These are phyloP conservation scores for Myathropa florea DNA, from an alignment of 2,888 invertebrate species.

Conservation along the genomic window DNA sequence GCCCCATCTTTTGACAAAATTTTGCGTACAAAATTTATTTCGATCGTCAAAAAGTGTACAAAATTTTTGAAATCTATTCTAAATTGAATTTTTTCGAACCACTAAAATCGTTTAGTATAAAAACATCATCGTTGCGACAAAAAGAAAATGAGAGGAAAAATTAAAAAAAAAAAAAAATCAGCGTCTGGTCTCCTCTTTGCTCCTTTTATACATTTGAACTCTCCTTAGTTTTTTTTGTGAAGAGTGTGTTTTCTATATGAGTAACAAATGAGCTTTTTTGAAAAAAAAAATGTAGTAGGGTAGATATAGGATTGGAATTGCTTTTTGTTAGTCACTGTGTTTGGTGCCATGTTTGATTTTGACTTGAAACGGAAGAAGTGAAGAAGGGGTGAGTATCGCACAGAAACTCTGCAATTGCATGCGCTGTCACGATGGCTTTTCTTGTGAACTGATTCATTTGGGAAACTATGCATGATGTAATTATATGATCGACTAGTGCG, in stretches of 20 bases:
- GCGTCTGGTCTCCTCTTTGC: slow-evolving; percentile 61
- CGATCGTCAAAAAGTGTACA: slow-evolving; percentile 15
- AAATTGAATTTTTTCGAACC: slow-evolving; percentile 37
- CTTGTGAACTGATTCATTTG: no score
- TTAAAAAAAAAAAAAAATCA: slow-evolving; percentile 20
- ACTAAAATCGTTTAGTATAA: slow-evolving; percentile 16
- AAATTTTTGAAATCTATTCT: slow-evolving; percentile 27
- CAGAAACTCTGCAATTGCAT: background rate
- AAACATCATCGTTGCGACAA: slow-evolving; percentile 16
- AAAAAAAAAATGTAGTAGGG: slow-evolving; percentile 28
- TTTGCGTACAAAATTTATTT: background rate
- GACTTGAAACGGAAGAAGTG: background rate
- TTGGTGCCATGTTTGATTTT: background rate
- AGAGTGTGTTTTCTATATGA: slow-evolving; percentile 39
- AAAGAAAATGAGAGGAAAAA: background rate
- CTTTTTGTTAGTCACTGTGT: slow-evolving; percentile 10
- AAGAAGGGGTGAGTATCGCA: background rate
- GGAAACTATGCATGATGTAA: no score
- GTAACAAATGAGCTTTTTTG: slow-evolving; percentile 26
- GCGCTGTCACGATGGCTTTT: background rate
- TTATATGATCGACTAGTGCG: no score
- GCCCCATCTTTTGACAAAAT: slow-evolving; percentile 48
- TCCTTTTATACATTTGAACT: slow-evolving; percentile 19
- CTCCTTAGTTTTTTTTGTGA: slow-evolving; percentile 17
- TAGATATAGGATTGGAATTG: slow-evolving; percentile 40